phyloP scores from a whole-genome alignment of 1,140 invertebrate species.

The Vanessa tameamea region DNA sequence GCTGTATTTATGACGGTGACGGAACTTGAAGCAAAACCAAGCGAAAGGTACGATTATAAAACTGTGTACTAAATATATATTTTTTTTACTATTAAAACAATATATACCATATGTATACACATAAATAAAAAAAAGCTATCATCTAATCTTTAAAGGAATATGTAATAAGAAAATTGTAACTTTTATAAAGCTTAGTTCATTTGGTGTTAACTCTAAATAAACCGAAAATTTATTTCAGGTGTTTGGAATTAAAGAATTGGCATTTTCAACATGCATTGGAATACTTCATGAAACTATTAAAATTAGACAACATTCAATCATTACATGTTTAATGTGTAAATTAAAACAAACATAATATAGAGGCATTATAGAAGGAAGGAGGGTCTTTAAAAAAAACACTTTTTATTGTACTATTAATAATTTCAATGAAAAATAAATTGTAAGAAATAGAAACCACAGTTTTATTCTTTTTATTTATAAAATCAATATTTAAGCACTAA shows the following conservation, averaged over 20 bases:
- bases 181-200: too few species aligned
- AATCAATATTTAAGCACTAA: constrained; percentile 30
- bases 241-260: constrained; percentile 61
- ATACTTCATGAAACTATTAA: constrained; percentile 50
- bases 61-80: too few species aligned
- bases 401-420: neutral
- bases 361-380: too few species aligned
- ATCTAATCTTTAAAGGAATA: too few species aligned
- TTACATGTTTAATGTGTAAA: neutral
- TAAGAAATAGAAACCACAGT: constrained; percentile 15
- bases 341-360: too few species aligned
- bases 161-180: too few species aligned
- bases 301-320: constrained; percentile 35
- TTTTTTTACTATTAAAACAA: neutral
- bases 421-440: constrained; percentile 13
- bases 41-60: constrained; percentile 47
- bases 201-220: neutral
- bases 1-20: constrained; percentile 65
- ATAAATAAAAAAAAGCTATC: neutral
- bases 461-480: constrained; percentile 9
- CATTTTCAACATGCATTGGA: constrained; percentile 60
- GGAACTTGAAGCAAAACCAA: constrained; percentile 44
- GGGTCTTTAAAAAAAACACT: too few species aligned
- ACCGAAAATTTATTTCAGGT: constrained; percentile 52
- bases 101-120: too few species aligned